A percentile compares a stretch with the other conserved stretches of the same genome.
Conservation (phyloP, 1,140 invertebrate species). For the Coelopa frigida region DNA sequence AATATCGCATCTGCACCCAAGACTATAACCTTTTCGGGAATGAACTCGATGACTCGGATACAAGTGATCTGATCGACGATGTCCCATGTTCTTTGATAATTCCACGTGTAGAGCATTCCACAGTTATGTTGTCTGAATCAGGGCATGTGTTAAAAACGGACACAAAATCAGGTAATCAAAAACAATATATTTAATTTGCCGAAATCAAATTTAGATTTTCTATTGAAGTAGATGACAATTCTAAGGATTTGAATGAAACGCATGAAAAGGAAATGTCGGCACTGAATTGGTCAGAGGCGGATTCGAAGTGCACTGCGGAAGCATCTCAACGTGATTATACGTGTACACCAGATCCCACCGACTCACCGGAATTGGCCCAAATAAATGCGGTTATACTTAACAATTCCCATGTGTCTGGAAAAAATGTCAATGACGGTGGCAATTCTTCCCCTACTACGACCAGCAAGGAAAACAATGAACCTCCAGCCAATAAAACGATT, state of each 20-base stretch:
- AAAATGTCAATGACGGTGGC: background rate
- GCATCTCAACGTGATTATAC: background rate
- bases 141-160: too few relatives aligned
- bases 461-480: background rate
- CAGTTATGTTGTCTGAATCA: conserved; percentile 4
- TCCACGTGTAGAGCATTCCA: conserved; percentile 8
- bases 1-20: conserved; percentile 12
- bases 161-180: background rate
- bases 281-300: background rate
- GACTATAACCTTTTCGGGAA: conserved; percentile 11
- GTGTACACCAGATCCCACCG: conserved; percentile 14
- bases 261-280: conserved; percentile 8
- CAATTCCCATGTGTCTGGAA: background rate
- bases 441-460: background rate
- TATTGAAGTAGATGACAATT: too few relatives aligned
- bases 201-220: too few relatives aligned
- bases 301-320: background rate
- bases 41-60: background rate
- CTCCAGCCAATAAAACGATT: background rate
- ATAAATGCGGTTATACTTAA: background rate
- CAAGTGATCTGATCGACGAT: background rate
- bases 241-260: too few relatives aligned
- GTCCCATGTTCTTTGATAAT: conserved; percentile 13
- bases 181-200: background rate
- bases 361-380: conserved; percentile 6